Evolutionary conservation across 2,888 invertebrate species (phyloP).

Genomic region (Euplexia lucipara): DNA sequence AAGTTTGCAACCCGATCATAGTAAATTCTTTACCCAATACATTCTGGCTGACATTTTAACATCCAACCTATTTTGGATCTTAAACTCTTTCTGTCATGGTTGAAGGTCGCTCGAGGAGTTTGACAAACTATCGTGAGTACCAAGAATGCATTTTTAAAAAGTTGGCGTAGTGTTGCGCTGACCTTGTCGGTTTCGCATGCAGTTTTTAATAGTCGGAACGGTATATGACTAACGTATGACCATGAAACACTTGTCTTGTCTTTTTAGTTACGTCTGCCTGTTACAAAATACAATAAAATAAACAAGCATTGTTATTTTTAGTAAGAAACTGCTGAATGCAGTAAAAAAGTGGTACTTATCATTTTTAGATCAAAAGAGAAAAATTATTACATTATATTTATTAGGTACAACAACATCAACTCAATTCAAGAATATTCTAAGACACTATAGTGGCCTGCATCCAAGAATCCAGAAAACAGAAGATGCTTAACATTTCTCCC

Average conservation of each 20-base stretch:
- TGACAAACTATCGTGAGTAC: slow-evolving; percentile 9
- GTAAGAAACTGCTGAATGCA: neutral
- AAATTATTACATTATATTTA: neutral
- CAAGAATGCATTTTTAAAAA: slow-evolving; percentile 59
- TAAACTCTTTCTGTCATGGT: accelerated
- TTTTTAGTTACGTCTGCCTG: slow-evolving; percentile 32
- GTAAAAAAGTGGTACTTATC: neutral
- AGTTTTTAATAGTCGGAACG: slow-evolving; percentile 56
- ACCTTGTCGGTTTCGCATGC: slow-evolving; percentile 61
- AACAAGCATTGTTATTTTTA: slow-evolving; percentile 25
- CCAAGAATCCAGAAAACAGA: slow-evolving; percentile 83
- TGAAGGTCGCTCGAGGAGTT: slow-evolving; percentile 3
- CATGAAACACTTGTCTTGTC: slow-evolving; percentile 51
- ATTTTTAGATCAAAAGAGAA: neutral
- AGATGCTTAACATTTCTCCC: slow-evolving; percentile 80
- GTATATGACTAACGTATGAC: slow-evolving; percentile 44
- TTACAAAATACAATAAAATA: slow-evolving; percentile 34
- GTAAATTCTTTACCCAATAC: slow-evolving; percentile 33
- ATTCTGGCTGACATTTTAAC: slow-evolving; percentile 15
- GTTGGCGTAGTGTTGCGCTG: slow-evolving; percentile 55
- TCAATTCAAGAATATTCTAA: slow-evolving; percentile 75
- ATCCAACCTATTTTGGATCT: slow-evolving; percentile 24
- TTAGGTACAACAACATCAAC: slow-evolving; percentile 11
- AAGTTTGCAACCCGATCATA: slow-evolving; percentile 31
- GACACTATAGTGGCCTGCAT: slow-evolving; percentile 87